Base-by-base conservation (phyloP, 2,113 vertebrate species). In the Chloropsis hardwickii region DNA sequence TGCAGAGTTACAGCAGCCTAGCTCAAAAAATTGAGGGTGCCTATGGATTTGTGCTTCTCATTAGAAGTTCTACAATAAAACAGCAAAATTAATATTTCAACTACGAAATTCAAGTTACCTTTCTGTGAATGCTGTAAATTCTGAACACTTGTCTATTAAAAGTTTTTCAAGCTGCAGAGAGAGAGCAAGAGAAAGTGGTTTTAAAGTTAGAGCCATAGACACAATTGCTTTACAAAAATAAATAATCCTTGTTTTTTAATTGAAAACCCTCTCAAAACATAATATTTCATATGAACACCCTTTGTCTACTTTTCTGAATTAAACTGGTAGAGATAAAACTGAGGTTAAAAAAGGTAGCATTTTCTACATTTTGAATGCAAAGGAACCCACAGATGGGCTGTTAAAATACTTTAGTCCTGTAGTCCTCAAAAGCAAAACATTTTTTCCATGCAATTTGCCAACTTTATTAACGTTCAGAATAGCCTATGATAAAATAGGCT, bases 61-160 rank as follows among this genome's bases (percentile, higher is more conserved):
- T 74, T 57, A 81, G 24, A 79, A 67, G n/a, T 45, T 56, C 44
- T 15, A 19, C 15, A 72, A 70, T 45, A 60, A 81, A 91, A 4
- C 22, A 48, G 10, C 20, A 95, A 96, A 90, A 83, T 33, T 1
- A 60, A 7, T 67, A 81, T 81, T 90, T 70, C 31, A 40, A 7
- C 6, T 47, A 78, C 11, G 66, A 73, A 88, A 88, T 60, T 80
- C 31, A 51, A 53, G 14, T 97, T 98, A 99, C 99, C 99, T 99
- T 97, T 99, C 99, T 11, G 99, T 99, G 73, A 99, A 98, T 11
- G 98, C 97, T 13, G 98, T 99, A 86, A 99, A 99, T 97, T 99
- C 99, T 77, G 98, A 98, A 80, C 99, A 99, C 87, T 99, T 99
- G 69, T 99, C 98, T 97, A 99, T 98, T 76, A 99, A 70, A 72